These are phyloP conservation scores for Colletes latitarsis DNA, from an alignment of 1,140 invertebrate genomes.

Conservation along the genomic window DNA sequence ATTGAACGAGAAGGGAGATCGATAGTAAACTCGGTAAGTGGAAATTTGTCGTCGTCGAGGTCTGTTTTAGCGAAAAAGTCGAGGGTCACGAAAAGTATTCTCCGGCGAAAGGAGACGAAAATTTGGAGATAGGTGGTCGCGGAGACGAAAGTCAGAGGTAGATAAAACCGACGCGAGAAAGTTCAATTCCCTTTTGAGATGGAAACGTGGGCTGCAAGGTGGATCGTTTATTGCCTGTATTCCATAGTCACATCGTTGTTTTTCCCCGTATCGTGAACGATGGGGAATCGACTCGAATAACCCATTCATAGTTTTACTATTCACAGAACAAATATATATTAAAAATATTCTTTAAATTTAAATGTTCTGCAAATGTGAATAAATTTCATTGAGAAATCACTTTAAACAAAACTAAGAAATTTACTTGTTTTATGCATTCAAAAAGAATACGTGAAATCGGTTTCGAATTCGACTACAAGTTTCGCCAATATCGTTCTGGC, in stretches of 20 bases:
- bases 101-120: conserved; percentile 11
- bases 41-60: neutral
- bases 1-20: neutral
- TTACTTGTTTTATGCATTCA: too few relatives aligned
- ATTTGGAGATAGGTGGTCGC: neutral
- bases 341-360: too few relatives aligned
- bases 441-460: too few relatives aligned
- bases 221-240: neutral
- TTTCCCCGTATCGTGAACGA: neutral
- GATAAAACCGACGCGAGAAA: conserved; percentile 15
- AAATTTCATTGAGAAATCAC: too few relatives aligned
- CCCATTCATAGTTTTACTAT: neutral
- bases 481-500: too few relatives aligned
- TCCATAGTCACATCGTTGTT: neutral
- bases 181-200: conserved; percentile 24
- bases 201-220: neutral
- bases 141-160: conserved; percentile 11
- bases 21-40: neutral
- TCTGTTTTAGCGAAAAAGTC: neutral
- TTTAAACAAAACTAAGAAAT: too few relatives aligned
- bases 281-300: neutral
- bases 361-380: too few relatives aligned
- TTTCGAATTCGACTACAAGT: too few relatives aligned
- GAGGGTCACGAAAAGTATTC: neutral
- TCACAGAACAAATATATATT: too few relatives aligned